Conservation (phyloP, 2,797 vertebrate genomes). For the Labeo calbasu region DNA sequence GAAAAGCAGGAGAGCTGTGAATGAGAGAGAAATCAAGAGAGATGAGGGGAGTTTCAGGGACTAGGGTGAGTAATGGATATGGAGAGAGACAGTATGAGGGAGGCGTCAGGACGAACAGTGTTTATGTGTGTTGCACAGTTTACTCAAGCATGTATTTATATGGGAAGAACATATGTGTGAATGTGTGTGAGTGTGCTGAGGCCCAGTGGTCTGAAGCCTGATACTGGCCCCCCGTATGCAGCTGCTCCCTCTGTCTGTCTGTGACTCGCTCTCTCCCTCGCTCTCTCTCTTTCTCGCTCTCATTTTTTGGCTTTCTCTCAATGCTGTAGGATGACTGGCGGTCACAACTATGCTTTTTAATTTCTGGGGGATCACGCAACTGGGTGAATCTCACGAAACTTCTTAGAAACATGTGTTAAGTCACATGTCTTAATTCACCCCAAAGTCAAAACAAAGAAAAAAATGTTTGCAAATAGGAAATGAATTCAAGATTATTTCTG, state of each 20-base stretch:
- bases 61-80: constrained; percentile 18
- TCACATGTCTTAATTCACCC: neutral
- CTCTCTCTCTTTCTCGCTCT: constrained; percentile 22
- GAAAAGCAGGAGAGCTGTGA: constrained; percentile 3
- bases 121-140: constrained; percentile 41
- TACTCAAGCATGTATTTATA: constrained; percentile 38
- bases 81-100: constrained; percentile 40
- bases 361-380: constrained; percentile 37
- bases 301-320: constrained; percentile 12
- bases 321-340: constrained; percentile 17
- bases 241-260: constrained; percentile 52
- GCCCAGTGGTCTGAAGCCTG: constrained; percentile 54
- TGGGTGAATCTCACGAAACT: constrained; percentile 22
- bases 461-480: neutral
- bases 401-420: neutral
- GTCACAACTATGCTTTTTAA: constrained; percentile 18
- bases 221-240: constrained; percentile 51
- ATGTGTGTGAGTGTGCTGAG: constrained; percentile 7
- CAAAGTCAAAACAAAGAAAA: constrained; percentile 3
- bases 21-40: neutral
- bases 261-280: constrained; percentile 15
- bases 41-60: constrained; percentile 25
- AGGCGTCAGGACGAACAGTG: constrained; percentile 31
- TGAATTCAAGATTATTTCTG: neutral
- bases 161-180: constrained; percentile 38